Evolutionary conservation across 2,113 vertebrate species (phyloP), one percentile per base, ranked within the genome.

Genomic region (Prochilodus magdalenae): DNA sequence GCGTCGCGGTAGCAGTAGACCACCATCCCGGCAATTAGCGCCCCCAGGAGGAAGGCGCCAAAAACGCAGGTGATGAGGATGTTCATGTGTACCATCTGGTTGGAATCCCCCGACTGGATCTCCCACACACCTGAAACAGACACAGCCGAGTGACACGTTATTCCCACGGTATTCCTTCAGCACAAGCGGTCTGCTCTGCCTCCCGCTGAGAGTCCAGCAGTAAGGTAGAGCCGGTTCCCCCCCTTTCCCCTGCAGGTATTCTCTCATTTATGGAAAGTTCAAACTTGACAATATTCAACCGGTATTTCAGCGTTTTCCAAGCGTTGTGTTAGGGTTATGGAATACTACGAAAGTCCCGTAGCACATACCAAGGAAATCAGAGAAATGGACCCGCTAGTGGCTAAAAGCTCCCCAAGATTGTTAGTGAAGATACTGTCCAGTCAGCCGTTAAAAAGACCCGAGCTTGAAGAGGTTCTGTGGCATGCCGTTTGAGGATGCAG

Each of bases 71-170:
- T 98, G 94, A 99, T 98, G 88, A 99, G 95, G 89, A 99, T 97
- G 84, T 99, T 99, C 97, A 99, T 97, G 87, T 99, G 98, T 22
- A 99, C 98, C 98, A 99, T 96, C 94, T 99, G 97, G 92, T 96
- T 98, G 81, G 96, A 95, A 53, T 98, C 97, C 86, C 96, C 96
- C 16, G 96, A 96, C 81, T 97, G 97, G 29, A 95, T 96, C 90
- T 99, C 97, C 97, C 96, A 98, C 30, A 94, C 85, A 79, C 94
- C 94, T 95, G 91, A 89, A 91, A 87, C 87, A 86, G 53, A 72
- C 7, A 84, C 49, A 71, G 73, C 81, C 92, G 88, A 88, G 90
- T 36, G 80, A 63, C 30, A 16, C 5, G 26, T 29, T 5, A 27
- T 30, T 24, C 1, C 62, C n/a, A n/a, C n/a, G n/a, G n/a, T n/a